These are phyloP conservation scores for Scaeva pyrastri DNA, from an alignment of 2,888 invertebrate species.

Conservation along the genomic window DNA sequence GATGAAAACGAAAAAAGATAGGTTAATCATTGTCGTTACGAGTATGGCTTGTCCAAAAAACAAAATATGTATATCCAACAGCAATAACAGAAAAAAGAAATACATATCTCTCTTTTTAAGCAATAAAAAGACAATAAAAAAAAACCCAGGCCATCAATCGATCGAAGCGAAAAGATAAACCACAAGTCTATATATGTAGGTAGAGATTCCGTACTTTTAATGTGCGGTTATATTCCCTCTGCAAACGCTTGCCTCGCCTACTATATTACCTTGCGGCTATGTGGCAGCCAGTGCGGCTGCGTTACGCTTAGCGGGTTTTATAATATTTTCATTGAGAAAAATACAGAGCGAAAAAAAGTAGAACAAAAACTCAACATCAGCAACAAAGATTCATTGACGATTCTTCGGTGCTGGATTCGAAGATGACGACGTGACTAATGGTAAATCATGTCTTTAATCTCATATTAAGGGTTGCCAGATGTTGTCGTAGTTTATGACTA, in stretches of 20 bases:
- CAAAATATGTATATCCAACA: too few species aligned
- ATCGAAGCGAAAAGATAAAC: constrained; percentile 3
- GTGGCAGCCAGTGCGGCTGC: neutral
- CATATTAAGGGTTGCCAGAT: neutral
- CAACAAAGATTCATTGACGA: constrained; percentile 19
- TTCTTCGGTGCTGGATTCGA: constrained; percentile 1
- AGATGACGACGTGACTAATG: constrained; percentile 4
- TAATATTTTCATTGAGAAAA: constrained; percentile 29
- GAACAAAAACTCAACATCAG: constrained; percentile 6
- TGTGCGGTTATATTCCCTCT: constrained; percentile 14
- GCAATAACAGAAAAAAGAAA: too few species aligned
- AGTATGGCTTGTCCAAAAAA: neutral
- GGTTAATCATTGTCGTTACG: too few species aligned
- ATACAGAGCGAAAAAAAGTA: constrained; percentile 4
- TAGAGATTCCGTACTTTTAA: constrained; percentile 13
- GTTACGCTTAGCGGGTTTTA: constrained; percentile 13
- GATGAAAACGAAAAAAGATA: too few species aligned
- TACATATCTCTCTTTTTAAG: neutral
- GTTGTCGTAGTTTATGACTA: neutral
- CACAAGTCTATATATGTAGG: constrained; percentile 10
- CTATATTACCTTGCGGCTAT: constrained; percentile 2
- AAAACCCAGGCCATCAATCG: constrained; percentile 1
- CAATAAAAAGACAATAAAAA: neutral
- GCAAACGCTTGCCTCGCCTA: neutral
- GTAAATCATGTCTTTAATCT: constrained; percentile 7